Evolutionary conservation across 2,888 invertebrate genomes (phyloP).

Genomic region (Melanchra persicariae): DNA sequence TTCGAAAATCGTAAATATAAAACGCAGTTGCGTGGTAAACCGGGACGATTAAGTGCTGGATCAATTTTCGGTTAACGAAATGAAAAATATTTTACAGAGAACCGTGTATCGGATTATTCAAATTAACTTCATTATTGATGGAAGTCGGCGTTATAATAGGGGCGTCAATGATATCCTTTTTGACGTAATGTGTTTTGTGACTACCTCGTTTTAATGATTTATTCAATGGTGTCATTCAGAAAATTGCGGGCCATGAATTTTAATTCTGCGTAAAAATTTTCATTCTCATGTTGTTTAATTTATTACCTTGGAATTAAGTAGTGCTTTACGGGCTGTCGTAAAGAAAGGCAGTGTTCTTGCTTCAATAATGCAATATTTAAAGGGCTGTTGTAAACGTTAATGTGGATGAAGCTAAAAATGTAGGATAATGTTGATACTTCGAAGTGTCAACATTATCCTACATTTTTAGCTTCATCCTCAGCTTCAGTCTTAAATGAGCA

Average conservation of each 20-base stretch:
- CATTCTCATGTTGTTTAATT: neutral
- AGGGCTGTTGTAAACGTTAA: neutral
- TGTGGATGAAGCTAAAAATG: neutral
- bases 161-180: conserved; percentile 54
- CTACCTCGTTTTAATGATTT: conserved; percentile 18
- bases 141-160: conserved; percentile 30
- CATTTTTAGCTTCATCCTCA: no score
- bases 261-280: neutral
- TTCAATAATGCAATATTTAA: neutral
- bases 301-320: neutral
- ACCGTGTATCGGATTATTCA: conserved; percentile 63
- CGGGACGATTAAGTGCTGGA: conserved; percentile 64
- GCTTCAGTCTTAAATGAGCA: no score
- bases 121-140: conserved; percentile 63
- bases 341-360: no score
- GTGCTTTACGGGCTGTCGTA: neutral
- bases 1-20: conserved; percentile 67
- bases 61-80: conserved; percentile 65
- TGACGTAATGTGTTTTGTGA: conserved; percentile 31
- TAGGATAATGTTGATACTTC: neutral
- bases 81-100: conserved; percentile 64
- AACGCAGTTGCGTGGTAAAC: conserved; percentile 64
- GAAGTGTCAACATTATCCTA: no score
- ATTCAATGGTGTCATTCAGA: neutral
- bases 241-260: conserved; percentile 38